Conservation (phyloP, 2,113 vertebrate species). For the Chaetura pelagica region DNA sequence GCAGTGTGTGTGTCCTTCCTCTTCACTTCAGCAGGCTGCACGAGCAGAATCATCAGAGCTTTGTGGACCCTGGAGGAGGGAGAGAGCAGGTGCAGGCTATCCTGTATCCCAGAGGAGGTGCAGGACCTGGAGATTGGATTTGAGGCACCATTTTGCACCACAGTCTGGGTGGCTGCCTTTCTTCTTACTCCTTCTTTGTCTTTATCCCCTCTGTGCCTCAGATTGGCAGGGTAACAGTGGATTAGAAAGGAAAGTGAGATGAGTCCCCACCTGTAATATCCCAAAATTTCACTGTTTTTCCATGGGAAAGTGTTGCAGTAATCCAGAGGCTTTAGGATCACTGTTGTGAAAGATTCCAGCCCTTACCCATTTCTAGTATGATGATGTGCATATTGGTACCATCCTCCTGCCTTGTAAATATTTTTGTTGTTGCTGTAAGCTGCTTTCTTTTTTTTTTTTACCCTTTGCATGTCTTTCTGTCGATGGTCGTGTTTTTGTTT, state of each 20-base stretch:
- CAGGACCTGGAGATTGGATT: neutral
- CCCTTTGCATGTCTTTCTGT: neutral
- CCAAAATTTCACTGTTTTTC: neutral
- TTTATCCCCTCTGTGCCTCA: neutral
- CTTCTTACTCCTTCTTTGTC: neutral
- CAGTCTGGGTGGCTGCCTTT: neutral
- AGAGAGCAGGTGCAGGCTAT: neutral
- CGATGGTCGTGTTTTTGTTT: neutral
- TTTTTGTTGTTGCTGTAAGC: neutral
- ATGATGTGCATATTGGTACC: rapidly evolving
- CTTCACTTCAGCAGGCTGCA: neutral
- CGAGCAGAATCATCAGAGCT: neutral
- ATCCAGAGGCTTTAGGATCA: neutral
- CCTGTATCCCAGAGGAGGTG: neutral
- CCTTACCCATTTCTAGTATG: neutral
- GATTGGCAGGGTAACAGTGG: neutral
- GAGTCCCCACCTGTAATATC: neutral
- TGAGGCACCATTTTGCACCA: neutral
- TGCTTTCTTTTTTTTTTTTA: neutral
- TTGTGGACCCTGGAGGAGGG: neutral
- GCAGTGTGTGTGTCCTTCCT: neutral
- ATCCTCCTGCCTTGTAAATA: neutral
- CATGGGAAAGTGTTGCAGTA: neutral
- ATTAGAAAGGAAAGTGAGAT: neutral
- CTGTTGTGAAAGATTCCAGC: neutral